Evolutionary conservation across 2,888 invertebrate genomes (phyloP), one percentile per base, ranked within the genome.

Genomic region (Odiellus spinosus): DNA sequence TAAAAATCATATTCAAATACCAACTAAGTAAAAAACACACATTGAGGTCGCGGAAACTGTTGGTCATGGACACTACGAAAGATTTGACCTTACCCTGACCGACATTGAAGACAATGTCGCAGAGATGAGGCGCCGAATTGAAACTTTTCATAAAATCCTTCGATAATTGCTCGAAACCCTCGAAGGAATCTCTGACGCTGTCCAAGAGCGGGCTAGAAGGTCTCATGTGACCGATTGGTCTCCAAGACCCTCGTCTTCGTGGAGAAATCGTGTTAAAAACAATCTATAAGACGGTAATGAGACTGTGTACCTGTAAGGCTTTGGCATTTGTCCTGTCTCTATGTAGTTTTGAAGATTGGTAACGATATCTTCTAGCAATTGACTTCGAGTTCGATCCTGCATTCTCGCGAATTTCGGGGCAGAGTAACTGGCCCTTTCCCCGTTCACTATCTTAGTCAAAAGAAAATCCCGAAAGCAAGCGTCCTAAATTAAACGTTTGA

Each of bases 401-500:
- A 90, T 90, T 56, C 88, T 72, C 1, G 90, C 90, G 62, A 90
- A 90, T 67, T 90, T 90, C 1, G 90, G 90, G 1, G 90, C 90
- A 1, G 88, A 88, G 63, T 90, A 90, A 49, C 86, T 86, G 21
- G 88, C 90, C 53, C 90, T 72, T 67, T 90, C 90, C 0, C 88
- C 90, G 59, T 90, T 90, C 3, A 90, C 88, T 55, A 90, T 85
- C 69, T 90, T 90, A 11, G 88, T 88, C 40, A 90, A 71, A 46
- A 90, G 71, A 90, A 90, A 90, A 68, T 90, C 90, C 40, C 88
- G 77, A 70, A 88, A 88, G 86, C 90, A 87, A 18, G 87, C 79
- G 21, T 87, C 88, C 73, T 59, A 34, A 39, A 50, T 20, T 26
- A 46, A 46, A 14, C n/a, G n/a, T n/a, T n/a, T n/a, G n/a, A n/a